Evolutionary conservation across 1,140 invertebrate genomes (phyloP).

Genomic region (Oryctes rhinoceros): DNA sequence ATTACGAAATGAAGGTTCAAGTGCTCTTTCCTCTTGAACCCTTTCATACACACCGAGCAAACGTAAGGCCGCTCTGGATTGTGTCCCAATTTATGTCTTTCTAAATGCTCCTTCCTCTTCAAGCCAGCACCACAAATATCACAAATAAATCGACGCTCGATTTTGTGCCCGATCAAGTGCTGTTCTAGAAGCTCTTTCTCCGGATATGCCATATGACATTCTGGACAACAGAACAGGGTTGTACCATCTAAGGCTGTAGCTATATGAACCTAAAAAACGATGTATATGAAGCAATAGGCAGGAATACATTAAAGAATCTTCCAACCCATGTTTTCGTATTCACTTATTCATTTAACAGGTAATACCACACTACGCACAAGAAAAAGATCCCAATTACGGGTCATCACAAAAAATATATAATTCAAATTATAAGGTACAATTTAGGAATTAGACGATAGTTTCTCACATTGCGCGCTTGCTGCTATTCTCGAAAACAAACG

Average conservation of each 20-base stretch:
- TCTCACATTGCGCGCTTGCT: too few relatives aligned
- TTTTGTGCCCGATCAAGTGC: slow-evolving; percentile 79
- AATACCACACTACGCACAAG: too few relatives aligned
- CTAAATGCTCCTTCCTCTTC: slow-evolving; percentile 82
- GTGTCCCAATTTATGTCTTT: slow-evolving; percentile 80
- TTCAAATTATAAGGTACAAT: too few relatives aligned
- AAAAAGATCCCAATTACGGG: too few relatives aligned
- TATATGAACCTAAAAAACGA: slow-evolving; percentile 67
- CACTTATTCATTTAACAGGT: too few relatives aligned
- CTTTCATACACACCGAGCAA: slow-evolving; percentile 78
- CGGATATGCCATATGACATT: slow-evolving; percentile 81
- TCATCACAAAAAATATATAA: too few relatives aligned
- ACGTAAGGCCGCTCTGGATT: slow-evolving; percentile 81
- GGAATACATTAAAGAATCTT: not conserved
- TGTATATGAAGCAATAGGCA: slow-evolving; percentile 59
- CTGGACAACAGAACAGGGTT: slow-evolving; percentile 78
- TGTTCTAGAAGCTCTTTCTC: slow-evolving; percentile 79
- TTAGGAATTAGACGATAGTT: too few relatives aligned
- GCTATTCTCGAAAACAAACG: too few relatives aligned
- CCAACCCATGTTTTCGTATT: too few relatives aligned
- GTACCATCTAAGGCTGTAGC: slow-evolving; percentile 76
- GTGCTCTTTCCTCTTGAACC: slow-evolving; percentile 83
- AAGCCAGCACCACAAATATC: slow-evolving; percentile 72
- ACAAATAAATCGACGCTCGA: slow-evolving; percentile 73
- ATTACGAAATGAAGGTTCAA: slow-evolving; percentile 82